phyloP scores from a whole-genome alignment of 2,113 vertebrate genomes.

The Aleadryas rufinucha region DNA sequence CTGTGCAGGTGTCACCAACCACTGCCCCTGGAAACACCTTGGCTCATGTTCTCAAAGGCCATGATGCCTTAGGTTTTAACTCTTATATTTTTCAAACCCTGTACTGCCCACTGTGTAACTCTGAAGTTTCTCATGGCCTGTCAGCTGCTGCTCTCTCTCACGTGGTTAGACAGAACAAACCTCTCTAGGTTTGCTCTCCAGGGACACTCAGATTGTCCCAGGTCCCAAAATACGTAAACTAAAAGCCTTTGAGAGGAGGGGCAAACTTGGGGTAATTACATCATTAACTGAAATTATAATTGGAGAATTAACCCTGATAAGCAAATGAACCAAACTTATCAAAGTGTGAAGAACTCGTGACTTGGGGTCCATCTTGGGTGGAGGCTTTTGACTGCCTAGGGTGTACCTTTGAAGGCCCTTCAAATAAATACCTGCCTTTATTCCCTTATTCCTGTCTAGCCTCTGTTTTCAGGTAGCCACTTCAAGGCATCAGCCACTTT shows the following conservation, averaged over 20 bases:
- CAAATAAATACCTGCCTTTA: neutral
- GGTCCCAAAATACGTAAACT: neutral
- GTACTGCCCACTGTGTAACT: neutral
- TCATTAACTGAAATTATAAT: neutral
- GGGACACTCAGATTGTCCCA: neutral
- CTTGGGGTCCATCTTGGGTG: neutral
- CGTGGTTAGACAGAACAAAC: neutral
- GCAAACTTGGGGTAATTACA: neutral
- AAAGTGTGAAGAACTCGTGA: neutral
- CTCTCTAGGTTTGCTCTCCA: neutral
- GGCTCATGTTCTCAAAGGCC: neutral
- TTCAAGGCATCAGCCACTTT: neutral
- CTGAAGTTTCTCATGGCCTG: neutral
- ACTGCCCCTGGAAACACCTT: neutral
- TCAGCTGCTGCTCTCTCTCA: neutral
- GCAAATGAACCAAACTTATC: neutral
- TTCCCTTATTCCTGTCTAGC: neutral
- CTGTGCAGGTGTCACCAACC: neutral
- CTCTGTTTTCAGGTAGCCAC: neutral
- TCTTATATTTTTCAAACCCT: neutral
- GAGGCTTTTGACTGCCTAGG: neutral
- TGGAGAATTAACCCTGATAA: neutral
- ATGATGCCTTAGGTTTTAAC: too few species aligned
- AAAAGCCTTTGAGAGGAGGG: neutral
- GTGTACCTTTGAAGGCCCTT: neutral